Base-by-base conservation (phyloP, 2,888 invertebrate species). In the Volucella inanis region DNA sequence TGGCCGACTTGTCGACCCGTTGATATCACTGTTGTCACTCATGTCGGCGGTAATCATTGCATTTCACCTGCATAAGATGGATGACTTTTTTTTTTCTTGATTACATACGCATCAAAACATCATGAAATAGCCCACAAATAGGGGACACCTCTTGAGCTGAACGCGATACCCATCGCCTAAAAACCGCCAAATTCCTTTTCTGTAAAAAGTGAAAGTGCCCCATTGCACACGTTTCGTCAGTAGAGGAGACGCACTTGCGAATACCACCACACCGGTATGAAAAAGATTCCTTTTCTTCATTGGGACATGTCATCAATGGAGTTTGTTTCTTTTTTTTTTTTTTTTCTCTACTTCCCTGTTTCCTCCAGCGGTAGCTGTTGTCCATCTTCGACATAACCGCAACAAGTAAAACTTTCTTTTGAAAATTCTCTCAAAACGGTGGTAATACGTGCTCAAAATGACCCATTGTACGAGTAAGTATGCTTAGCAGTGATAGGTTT, bases 391-490 rank as follows among this genome's bases (percentile, higher is more conserved):
- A 57, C 50, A 65, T 47, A 65, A 62, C 72, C 83, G 62, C 80
- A 83, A 68, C 74, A 68, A 68, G 83, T 74, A 74, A 79, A 83
- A 83, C 83, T 83, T 83, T 83, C 83, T 83, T 83, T 83, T 74
- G 62, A 70, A 74, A 78, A 79, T 79, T 83, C 61, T 31, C 31
- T 79, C 41, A 39, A 83, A 79, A 74, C 68, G 83, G 79, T 52
- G 57, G 78, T 62, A 68, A 52, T 78, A 82, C 82, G 83, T 83
- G 78, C 45, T 57, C 72, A 72, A 57, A 74, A 68, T 78, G 72
- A 78, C 72, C 83, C 62, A 78, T 78, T 70, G 80, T 75, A 18
- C 39, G 31, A 55, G 45, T 15, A 47, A 31, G 55, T 15, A 50
- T 65, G 54, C 61, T 50, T 43, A 55, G 55, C 59, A 50, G 62